Evolutionary conservation across 1,140 invertebrate genomes (phyloP).

Genomic region (Aphelenchoides besseyi): DNA sequence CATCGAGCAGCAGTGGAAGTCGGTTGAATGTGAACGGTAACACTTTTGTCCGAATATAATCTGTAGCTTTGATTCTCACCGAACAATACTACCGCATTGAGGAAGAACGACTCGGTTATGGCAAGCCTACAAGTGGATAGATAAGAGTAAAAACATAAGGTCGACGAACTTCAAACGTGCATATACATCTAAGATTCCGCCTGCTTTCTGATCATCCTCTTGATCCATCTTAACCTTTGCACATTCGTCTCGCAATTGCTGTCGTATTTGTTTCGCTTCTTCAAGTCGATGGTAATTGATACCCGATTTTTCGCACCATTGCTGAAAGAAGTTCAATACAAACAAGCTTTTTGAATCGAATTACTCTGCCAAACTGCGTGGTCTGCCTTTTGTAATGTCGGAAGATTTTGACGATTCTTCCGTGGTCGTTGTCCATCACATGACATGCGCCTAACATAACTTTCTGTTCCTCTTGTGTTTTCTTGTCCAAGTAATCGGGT

Average conservation of each 20-base stretch:
- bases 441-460: constrained; percentile 43
- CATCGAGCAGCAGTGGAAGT: constrained; percentile 74
- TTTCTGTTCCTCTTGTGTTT: constrained; percentile 66
- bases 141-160: neutral
- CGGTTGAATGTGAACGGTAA: constrained; percentile 77
- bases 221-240: neutral
- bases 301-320: constrained; percentile 87
- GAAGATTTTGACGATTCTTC: constrained; percentile 85
- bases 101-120: constrained; percentile 77
- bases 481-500: constrained; percentile 47
- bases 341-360: constrained; percentile 36
- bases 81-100: constrained; percentile 74
- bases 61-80: constrained; percentile 69
- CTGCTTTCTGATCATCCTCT: neutral
- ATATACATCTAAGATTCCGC: no score
- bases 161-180: no score
- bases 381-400: constrained; percentile 68
- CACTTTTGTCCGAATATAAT: constrained; percentile 70
- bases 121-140: constrained; percentile 70
- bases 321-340: constrained; percentile 65
- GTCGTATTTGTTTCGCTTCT: constrained; percentile 76
- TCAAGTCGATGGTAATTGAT: constrained; percentile 79
- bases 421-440: constrained; percentile 82
- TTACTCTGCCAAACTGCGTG: constrained; percentile 71
- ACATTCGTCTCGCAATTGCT: constrained; percentile 78